Conservation (phyloP, 2,113 vertebrate species). For the Aldabrachelys gigantea region DNA sequence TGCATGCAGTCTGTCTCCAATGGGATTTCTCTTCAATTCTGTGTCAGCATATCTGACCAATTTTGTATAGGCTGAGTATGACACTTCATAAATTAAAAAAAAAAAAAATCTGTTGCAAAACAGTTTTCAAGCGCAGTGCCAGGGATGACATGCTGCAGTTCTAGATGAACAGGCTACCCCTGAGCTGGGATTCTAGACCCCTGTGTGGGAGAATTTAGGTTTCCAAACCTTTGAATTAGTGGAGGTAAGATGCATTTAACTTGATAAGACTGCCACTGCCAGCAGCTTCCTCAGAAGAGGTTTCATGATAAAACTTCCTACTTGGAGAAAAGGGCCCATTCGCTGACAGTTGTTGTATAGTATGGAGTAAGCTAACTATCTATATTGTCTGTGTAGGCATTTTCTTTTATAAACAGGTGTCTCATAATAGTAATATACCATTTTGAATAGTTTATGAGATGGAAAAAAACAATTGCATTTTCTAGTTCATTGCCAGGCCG, state of each 20-base stretch:
- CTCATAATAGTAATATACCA: background rate
- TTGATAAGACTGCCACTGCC: background rate
- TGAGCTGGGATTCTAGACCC: background rate
- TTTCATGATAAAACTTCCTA: background rate
- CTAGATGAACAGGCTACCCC: background rate
- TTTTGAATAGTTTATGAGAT: background rate
- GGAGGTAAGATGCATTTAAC: background rate
- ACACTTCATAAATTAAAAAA: background rate
- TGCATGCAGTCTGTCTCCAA: background rate
- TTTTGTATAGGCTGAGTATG: background rate
- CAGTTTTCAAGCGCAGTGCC: background rate
- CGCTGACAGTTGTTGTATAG: background rate
- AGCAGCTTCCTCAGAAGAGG: background rate
- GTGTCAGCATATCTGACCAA: background rate
- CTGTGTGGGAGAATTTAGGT: background rate
- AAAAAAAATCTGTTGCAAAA: background rate
- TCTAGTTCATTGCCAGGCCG: background rate
- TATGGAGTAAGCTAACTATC: background rate
- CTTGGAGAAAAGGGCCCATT: background rate
- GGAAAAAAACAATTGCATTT: background rate
- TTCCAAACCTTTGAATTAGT: background rate
- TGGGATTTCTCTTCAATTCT: background rate
- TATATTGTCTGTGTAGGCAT: background rate
- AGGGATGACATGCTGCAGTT: background rate
- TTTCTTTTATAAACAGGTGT: background rate